Evolutionary conservation across 64 coral and sea anemone genomes (phyloP).

Genomic region (Porites lutea): DNA sequence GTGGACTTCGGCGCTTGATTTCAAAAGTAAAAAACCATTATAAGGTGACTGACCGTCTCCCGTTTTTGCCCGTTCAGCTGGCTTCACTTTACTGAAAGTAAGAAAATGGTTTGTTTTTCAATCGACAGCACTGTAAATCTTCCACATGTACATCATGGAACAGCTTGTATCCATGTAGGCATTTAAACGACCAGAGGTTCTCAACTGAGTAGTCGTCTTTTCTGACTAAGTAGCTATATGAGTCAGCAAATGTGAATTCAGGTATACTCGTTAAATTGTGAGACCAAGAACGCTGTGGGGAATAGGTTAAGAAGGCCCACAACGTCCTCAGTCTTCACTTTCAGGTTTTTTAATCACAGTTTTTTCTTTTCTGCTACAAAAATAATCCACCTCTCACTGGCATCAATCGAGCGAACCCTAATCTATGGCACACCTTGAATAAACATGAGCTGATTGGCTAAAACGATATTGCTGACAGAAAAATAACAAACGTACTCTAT

Average conservation of each 20-base stretch:
- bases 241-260: slow-evolving; percentile 73
- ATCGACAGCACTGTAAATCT: slow-evolving; percentile 66
- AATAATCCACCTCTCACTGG: no score
- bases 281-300: slow-evolving; percentile 59
- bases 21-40: slow-evolving; percentile 77
- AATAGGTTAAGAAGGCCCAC: no score
- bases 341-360: no score
- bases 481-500: no score
- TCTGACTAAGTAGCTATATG: slow-evolving; percentile 68
- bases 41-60: slow-evolving; percentile 65
- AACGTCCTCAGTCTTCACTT: no score
- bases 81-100: slow-evolving; percentile 69
- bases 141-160: slow-evolving; percentile 69
- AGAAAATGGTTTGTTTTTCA: slow-evolving; percentile 52
- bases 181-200: slow-evolving; percentile 66
- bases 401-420: no score
- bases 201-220: slow-evolving; percentile 73
- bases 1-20: slow-evolving; percentile 64
- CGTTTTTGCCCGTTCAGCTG: slow-evolving; percentile 65
- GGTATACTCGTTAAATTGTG: slow-evolving; percentile 60
- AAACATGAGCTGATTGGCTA: no score
- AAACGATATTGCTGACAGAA: no score
- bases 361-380: no score
- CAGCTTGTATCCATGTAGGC: slow-evolving; percentile 69
- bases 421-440: no score